Percentiles rank a stretch among this genome's conserved stretches.
Conservation (phyloP, 2,888 invertebrate genomes). For the Lydus trimaculatus region DNA sequence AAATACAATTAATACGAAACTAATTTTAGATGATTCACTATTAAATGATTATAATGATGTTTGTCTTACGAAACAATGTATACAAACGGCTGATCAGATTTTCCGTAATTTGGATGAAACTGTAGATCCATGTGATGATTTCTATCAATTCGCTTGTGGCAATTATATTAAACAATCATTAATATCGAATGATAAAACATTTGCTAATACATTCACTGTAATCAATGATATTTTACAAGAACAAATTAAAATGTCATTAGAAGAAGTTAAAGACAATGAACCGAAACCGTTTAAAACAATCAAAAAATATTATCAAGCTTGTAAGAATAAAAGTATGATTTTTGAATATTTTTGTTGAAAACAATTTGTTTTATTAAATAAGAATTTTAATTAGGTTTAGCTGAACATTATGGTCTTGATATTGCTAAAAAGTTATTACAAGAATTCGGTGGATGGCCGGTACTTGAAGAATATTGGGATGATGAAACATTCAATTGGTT, state of each 20-base stretch:
- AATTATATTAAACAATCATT: constrained; percentile 70
- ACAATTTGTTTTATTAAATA: no score
- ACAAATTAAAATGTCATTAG: constrained; percentile 68
- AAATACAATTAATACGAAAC: constrained; percentile 8
- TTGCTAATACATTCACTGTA: constrained; percentile 59
- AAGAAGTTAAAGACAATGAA: constrained; percentile 70
- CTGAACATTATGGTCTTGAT: constrained; percentile 78
- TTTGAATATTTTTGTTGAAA: no score
- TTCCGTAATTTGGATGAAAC: constrained; percentile 70
- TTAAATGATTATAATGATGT: constrained; percentile 23
- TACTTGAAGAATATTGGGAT: constrained; percentile 66
- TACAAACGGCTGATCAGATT: constrained; percentile 75
- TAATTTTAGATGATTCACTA: constrained; percentile 19
- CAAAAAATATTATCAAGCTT: constrained; percentile 83
- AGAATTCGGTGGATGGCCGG: constrained; percentile 91
- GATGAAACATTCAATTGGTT: constrained; percentile 39
- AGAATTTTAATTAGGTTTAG: constrained; percentile 61
- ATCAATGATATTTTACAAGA: constrained; percentile 61
- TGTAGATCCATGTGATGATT: constrained; percentile 78
- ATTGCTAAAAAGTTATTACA: constrained; percentile 77
- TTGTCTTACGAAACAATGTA: constrained; percentile 70
- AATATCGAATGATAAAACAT: constrained; percentile 78
- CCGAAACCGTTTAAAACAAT: constrained; percentile 77
- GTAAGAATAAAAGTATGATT: constrained; percentile 77
- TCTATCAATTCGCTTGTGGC: constrained; percentile 78